Conservation (phyloP, 1,140 invertebrate genomes). For the Nymphalis io region DNA sequence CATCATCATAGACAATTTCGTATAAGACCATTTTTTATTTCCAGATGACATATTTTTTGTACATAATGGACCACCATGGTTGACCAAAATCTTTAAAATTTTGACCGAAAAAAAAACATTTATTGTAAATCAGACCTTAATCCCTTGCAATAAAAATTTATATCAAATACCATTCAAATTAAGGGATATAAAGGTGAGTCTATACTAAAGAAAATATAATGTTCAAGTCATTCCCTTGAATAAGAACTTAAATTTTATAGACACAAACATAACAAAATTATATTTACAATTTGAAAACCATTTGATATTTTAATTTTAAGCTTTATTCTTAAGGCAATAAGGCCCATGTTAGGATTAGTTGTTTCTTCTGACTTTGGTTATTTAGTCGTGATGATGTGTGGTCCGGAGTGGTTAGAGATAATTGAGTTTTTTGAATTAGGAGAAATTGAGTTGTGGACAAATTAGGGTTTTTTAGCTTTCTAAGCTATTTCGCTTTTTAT, state of each 20-base stretch:
- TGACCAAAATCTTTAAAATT: constrained; percentile 17
- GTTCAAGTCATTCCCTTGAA: constrained; percentile 53
- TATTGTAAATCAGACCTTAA: constrained; percentile 1
- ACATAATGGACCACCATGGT: constrained; percentile 37
- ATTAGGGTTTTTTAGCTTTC: constrained; percentile 19
- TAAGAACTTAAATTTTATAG: constrained; percentile 50
- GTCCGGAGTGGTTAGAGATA: constrained; percentile 44
- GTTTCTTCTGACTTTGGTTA: constrained; percentile 22
- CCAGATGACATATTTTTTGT: constrained; percentile 25
- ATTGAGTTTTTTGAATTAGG: constrained; percentile 40
- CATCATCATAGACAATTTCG: constrained; percentile 24
- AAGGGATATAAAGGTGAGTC: constrained; percentile 23
- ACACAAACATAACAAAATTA: constrained; percentile 40
- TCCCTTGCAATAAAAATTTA: not conserved
- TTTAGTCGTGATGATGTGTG: constrained; percentile 43
- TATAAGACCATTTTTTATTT: constrained; percentile 33
- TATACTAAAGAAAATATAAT: constrained; percentile 43
- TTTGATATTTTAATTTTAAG: not conserved
- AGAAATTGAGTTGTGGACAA: constrained; percentile 32
- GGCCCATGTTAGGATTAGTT: constrained; percentile 12
- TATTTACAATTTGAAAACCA: constrained; percentile 14
- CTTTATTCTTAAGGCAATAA: constrained; percentile 21
- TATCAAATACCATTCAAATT: constrained; percentile 11
- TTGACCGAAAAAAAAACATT: not conserved
- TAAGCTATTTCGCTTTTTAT: constrained; percentile 7